Conservation (phyloP, 2,113 vertebrate species). For the Hyperoodon ampullatus region DNA sequence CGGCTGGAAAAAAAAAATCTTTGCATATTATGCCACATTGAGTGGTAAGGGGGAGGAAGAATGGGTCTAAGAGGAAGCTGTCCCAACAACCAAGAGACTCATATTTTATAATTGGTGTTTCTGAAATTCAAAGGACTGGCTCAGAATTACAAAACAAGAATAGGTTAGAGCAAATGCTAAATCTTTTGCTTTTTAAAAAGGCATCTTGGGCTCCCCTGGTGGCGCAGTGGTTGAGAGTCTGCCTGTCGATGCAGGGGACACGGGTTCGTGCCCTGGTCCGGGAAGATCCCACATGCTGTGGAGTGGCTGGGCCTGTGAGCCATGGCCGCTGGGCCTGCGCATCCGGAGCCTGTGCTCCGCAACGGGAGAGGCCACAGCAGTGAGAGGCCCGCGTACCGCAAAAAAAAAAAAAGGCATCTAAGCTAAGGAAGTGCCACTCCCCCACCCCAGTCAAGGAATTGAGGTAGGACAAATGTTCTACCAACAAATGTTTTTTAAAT, state of each 20-base stretch:
- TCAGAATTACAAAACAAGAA: conserved; percentile 7
- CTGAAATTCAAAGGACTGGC: neutral
- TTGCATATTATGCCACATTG: neutral
- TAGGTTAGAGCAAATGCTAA: neutral
- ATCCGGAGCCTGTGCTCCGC: too few relatives aligned
- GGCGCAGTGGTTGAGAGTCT: too few relatives aligned
- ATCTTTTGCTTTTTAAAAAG: neutral
- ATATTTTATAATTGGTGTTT: neutral
- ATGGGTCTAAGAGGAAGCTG: neutral
- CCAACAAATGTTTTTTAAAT: neutral
- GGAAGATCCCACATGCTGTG: too few relatives aligned
- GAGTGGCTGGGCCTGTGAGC: too few relatives aligned
- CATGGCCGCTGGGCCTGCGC: too few relatives aligned
- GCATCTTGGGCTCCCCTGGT: neutral
- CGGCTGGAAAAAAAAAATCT: neutral
- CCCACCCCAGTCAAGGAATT: neutral
- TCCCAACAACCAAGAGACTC: neutral
- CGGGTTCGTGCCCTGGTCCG: accelerated
- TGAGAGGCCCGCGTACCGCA: too few relatives aligned
- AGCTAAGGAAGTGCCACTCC: neutral
- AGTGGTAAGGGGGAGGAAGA: neutral
- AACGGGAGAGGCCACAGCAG: too few relatives aligned
- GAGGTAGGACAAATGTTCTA: neutral
- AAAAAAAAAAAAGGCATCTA: neutral
- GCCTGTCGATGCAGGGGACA: too few relatives aligned